These are phyloP conservation scores for Protonibea diacanthus DNA, from an alignment of 2,797 vertebrate species.

Conservation along the genomic window DNA sequence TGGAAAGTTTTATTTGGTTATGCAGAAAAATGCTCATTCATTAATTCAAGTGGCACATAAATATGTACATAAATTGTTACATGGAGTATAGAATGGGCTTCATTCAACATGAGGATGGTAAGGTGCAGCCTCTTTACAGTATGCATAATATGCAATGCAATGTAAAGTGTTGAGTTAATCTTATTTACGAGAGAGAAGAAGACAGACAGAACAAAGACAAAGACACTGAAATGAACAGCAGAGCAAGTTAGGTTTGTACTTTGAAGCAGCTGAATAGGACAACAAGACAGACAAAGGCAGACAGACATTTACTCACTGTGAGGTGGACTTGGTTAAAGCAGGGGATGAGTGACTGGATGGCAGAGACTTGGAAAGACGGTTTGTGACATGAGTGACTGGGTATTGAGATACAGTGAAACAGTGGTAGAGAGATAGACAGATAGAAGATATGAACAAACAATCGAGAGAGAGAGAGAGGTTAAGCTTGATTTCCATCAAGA, in stretches of 20 bases:
- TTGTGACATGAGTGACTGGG: conserved; percentile 13
- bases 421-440: background rate
- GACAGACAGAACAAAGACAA: background rate
- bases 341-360: conserved; percentile 16
- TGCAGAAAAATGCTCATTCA: background rate
- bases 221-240: conserved; percentile 7
- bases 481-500: too few species aligned
- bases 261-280: background rate
- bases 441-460: too few species aligned
- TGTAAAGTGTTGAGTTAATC: background rate
- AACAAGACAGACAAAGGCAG: conserved; percentile 26
- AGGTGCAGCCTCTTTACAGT: background rate
- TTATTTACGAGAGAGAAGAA: background rate
- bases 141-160: background rate
- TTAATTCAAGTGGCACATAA: background rate
- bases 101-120: background rate
- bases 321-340: conserved; percentile 19
- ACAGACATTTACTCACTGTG: conserved; percentile 12
- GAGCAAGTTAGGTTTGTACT: background rate
- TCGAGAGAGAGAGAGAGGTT: too few species aligned
- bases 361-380: conserved; percentile 4
- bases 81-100: background rate
- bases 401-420: background rate
- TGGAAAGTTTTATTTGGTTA: background rate
- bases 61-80: background rate